phyloP scores from a whole-genome alignment of 2,113 vertebrate genomes.

The Chionis minor region DNA sequence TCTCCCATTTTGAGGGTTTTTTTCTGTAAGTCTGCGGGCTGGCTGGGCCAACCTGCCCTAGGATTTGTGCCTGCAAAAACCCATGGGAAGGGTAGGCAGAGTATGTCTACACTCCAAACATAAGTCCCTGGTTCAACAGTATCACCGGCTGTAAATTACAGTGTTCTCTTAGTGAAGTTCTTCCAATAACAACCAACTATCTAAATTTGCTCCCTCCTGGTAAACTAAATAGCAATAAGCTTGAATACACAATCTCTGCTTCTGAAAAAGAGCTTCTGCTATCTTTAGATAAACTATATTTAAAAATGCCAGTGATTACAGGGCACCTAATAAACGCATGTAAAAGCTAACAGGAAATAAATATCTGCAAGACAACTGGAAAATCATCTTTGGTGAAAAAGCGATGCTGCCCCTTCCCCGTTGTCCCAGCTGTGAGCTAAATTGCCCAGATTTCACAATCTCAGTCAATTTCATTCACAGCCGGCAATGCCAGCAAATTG shows the following conservation, averaged over 20 bases:
- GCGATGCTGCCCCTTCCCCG: neutral
- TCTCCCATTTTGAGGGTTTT: neutral
- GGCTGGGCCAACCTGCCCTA: neutral
- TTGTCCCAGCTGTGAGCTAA: constrained; percentile 29
- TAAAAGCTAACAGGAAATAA: neutral
- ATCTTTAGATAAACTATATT: neutral
- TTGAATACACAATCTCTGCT: neutral
- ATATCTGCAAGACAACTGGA: neutral
- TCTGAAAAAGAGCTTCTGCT: neutral
- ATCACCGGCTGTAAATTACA: fast-evolving
- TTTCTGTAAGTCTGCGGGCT: neutral
- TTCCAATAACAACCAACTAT: neutral
- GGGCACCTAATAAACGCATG: neutral
- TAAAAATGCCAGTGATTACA: neutral
- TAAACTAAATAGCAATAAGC: neutral
- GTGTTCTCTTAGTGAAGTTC: neutral
- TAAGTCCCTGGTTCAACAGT: neutral
- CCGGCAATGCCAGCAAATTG: neutral
- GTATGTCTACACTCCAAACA: neutral
- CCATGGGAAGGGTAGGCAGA: neutral
- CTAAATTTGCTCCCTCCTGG: neutral
- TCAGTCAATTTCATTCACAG: constrained; percentile 57
- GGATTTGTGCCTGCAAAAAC: neutral
- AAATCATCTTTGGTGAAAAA: neutral
- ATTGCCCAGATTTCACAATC: constrained; percentile 44